Evolutionary conservation across 2,888 invertebrate species (phyloP).

Genomic region (Tetragonisca angustula): DNA sequence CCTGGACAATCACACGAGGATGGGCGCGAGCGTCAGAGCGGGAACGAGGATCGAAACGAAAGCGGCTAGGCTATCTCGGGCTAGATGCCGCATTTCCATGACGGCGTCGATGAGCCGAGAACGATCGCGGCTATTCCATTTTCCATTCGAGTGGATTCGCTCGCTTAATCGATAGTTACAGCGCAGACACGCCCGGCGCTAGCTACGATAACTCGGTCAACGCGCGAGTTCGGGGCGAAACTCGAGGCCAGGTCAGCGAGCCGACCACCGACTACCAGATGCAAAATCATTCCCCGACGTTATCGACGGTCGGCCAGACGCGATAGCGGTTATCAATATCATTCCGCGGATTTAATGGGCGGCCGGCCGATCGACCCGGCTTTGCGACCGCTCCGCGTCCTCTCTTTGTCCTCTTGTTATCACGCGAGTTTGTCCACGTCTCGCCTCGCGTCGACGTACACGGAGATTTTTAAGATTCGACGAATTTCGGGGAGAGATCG

Average conservation of each 20-base stretch:
- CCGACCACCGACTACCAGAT: constrained; percentile 6
- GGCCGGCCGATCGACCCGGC: constrained; percentile 1
- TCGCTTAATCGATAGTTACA: constrained; percentile 68
- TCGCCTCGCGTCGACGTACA: neutral
- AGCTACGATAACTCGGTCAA: constrained; percentile 60
- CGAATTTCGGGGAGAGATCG: neutral
- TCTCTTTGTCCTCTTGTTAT: neutral
- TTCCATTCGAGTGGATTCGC: constrained; percentile 69
- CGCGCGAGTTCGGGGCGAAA: neutral
- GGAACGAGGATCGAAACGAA: constrained; percentile 38
- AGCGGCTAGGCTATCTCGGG: constrained; percentile 36
- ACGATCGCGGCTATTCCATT: constrained; percentile 67
- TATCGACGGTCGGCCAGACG: constrained; percentile 68
- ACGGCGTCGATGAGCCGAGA: constrained; percentile 60
- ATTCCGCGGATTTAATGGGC: constrained; percentile 46
- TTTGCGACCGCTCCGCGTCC: too few species aligned
- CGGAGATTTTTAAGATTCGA: neutral
- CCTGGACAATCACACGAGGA: neutral
- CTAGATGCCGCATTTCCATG: constrained; percentile 53
- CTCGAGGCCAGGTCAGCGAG: neutral
- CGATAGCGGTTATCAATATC: constrained; percentile 47
- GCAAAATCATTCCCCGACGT: constrained; percentile 59
- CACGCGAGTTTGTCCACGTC: too few species aligned
- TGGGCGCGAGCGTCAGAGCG: neutral
- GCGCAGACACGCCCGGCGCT: constrained; percentile 69